Evolutionary conservation across 2,113 vertebrate genomes (phyloP).

Genomic region (Carassius auratus): DNA sequence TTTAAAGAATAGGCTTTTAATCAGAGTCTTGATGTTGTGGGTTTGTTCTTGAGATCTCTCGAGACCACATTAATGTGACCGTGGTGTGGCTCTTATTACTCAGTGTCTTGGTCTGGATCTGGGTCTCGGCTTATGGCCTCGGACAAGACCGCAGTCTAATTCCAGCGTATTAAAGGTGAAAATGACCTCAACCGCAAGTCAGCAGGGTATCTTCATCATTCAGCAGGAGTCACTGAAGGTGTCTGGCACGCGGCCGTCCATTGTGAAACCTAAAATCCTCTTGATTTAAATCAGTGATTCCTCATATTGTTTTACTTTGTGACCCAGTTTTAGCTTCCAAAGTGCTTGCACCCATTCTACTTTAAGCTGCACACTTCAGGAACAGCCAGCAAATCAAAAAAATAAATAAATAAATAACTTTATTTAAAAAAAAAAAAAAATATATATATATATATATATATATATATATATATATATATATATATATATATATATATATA

Average conservation of each 20-base stretch:
- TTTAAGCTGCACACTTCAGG: neutral
- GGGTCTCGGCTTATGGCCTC: constrained; percentile 17
- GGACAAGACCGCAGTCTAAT: constrained; percentile 24
- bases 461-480: too few relatives aligned
- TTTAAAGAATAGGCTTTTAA: constrained; percentile 10
- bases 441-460: too few relatives aligned
- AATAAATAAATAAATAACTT: too few relatives aligned
- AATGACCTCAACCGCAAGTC: constrained; percentile 9
- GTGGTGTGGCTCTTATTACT: constrained; percentile 6
- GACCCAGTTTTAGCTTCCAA: constrained; percentile 4
- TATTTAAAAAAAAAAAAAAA: too few relatives aligned
- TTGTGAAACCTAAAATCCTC: neutral
- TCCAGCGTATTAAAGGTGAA: constrained; percentile 7
- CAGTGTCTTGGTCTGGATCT: constrained; percentile 25
- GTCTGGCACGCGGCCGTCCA: constrained; percentile 8
- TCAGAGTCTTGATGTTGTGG: constrained; percentile 18
- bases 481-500: too few relatives aligned
- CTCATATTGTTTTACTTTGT: neutral
- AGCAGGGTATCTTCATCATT: constrained; percentile 24
- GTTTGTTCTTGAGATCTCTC: neutral
- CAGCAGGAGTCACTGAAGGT: neutral
- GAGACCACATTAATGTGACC: constrained; percentile 16
- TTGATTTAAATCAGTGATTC: constrained; percentile 27
- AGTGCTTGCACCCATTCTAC: neutral
- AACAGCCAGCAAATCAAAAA: neutral